Evolutionary conservation across 1,140 invertebrate species (phyloP).

Genomic region (Stegodyphus mimosarum): DNA sequence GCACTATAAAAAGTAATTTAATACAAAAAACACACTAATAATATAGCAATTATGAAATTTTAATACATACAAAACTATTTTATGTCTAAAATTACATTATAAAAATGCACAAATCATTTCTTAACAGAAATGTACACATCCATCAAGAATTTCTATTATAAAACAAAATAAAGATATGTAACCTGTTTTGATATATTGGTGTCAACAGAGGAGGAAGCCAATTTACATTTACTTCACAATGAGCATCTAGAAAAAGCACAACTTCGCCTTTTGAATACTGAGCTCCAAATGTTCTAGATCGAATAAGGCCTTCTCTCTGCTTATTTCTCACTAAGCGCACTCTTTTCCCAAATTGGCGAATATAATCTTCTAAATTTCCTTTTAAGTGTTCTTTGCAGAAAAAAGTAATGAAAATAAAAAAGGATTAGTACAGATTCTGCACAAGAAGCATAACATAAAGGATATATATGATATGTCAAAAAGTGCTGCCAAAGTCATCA

Average conservation of each 20-base stretch:
- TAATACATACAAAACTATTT: too few relatives aligned
- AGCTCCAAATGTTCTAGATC: conserved; percentile 92
- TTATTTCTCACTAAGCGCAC: conserved; percentile 87
- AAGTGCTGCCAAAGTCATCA: too few relatives aligned
- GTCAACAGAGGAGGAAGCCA: conserved; percentile 96
- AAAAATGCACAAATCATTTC: too few relatives aligned
- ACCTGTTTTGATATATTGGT: conserved; percentile 89
- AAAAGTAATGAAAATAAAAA: conserved; percentile 31
- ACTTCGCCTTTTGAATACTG: conserved; percentile 93
- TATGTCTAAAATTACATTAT: too few relatives aligned
- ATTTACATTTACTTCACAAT: conserved; percentile 88
- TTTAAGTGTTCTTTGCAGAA: conserved; percentile 84
- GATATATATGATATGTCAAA: too few relatives aligned
- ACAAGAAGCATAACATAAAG: too few relatives aligned
- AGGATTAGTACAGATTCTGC: not conserved
- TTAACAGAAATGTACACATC: too few relatives aligned
- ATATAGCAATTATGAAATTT: too few relatives aligned
- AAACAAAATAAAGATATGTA: conserved; percentile 53
- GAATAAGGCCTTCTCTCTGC: conserved; percentile 89
- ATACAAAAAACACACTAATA: too few relatives aligned
- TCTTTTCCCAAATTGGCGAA: conserved; percentile 83
- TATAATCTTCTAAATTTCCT: conserved; percentile 87
- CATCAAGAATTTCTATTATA: not conserved
- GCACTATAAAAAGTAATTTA: too few relatives aligned
- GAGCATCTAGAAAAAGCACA: conserved; percentile 96